Evolutionary conservation across 2,113 vertebrate species (phyloP).

Genomic region (Coracopsis vasa): DNA sequence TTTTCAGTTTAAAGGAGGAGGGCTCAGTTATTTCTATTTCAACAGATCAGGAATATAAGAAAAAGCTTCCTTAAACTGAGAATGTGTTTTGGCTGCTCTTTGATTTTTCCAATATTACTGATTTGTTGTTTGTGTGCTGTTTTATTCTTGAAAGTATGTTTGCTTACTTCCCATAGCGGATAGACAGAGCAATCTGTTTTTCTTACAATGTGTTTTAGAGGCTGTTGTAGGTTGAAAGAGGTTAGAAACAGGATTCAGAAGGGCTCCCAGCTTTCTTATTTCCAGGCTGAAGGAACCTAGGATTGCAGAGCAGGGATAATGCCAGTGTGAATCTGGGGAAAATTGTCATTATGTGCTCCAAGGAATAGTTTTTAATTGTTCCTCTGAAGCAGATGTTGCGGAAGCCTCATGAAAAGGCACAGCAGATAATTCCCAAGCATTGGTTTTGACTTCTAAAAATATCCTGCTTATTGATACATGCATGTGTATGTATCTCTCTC

Average conservation of each 20-base stretch:
- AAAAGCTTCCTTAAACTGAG: conserved; percentile 4
- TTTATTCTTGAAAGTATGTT: conserved; percentile 11
- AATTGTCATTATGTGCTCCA: not conserved
- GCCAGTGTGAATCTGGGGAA: not conserved
- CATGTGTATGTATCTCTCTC: fast-evolving
- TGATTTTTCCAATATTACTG: not conserved
- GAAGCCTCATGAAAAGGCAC: not conserved
- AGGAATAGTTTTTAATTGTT: not conserved
- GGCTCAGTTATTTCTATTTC: not conserved
- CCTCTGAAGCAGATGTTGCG: not conserved
- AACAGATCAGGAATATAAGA: not conserved
- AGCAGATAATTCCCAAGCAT: not conserved
- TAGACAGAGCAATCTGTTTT: not conserved
- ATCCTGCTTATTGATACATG: not conserved
- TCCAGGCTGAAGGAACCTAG: not conserved
- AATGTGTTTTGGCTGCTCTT: conserved; percentile 13
- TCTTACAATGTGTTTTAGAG: not conserved
- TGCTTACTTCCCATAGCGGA: not conserved
- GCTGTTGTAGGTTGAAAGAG: not conserved
- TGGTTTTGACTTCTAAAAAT: not conserved
- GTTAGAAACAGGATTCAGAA: not conserved
- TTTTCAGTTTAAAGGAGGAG: not conserved
- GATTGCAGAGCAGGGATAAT: fast-evolving
- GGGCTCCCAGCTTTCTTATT: not conserved
- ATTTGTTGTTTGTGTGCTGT: not conserved